Base-by-base conservation (phyloP, 1,140 invertebrate species). In the Lepidostoma basale region DNA sequence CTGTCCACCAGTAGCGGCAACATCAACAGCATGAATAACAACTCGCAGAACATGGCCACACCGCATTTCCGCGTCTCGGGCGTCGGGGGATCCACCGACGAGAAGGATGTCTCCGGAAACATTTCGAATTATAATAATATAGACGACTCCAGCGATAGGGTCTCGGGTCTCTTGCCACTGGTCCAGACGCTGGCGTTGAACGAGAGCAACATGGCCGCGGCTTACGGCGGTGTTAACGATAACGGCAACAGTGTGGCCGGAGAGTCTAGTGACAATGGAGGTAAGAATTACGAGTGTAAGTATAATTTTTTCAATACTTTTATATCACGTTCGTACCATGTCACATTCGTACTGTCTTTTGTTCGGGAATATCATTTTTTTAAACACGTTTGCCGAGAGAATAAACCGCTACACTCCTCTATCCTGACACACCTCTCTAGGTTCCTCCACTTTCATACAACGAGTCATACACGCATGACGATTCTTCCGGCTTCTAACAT, bases 231-330 rank as follows among this genome's bases (percentile, higher is more conserved):
- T 5, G 44, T 42, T 1, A 45, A 16, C n/a, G 65, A 64, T 36
- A 68, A 72, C 33, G 58, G 52, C n/a, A 68, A 68, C 26, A 72
- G 67, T 26, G 66, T 68, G 8, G 67, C 67, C 8, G 70, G 67
- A 10, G 70, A 68, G 44, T 72, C 70, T 3, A 72, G 70, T 16
- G 70, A 72, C 26, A 72, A 72, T 42, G 70, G 70, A 65, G 70
- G 69, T 68, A 36, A 44, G 58, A 54, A 56, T 26, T 64, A 49
- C 18, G 45, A 49, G 22, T 49, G 45, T 49, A 23, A 49, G 45
- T 49, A 52, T 22, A 67, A 54, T 33, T 42, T 49, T 36, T 36
- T n/a, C n/a, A n/a, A n/a, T n/a, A n/a, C n/a, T n/a, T n/a, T n/a
- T n/a, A n/a, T n/a, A n/a, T n/a, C n/a, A 20, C n/a, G 30, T 36